Percentiles rank a stretch among this genome's conserved stretches.
phyloP scores from a whole-genome alignment of 2,113 vertebrate species.

The Ranitomeya variabilis region DNA sequence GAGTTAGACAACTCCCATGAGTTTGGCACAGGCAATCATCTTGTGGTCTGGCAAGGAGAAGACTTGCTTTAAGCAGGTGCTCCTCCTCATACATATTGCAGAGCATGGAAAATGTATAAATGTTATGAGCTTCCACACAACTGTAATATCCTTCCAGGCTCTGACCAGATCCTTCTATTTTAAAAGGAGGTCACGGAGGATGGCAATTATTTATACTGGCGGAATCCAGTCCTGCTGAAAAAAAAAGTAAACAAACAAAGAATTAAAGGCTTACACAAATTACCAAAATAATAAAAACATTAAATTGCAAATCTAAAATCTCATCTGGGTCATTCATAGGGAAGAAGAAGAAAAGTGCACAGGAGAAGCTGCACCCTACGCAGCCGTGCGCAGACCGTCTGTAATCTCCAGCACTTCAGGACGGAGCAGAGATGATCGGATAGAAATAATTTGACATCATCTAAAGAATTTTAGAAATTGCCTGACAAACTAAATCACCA shows the following conservation, averaged over 20 bases:
- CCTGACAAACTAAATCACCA: too few species aligned
- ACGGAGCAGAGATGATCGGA: too few species aligned
- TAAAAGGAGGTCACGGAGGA: conserved; percentile 51
- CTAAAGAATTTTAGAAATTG: too few species aligned
- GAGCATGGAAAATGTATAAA: conserved; percentile 59
- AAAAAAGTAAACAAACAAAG: not conserved
- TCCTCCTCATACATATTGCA: conserved; percentile 61
- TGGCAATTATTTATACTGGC: conserved; percentile 53
- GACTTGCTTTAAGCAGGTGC: conserved; percentile 64
- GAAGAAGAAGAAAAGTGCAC: not conserved
- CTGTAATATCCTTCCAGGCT: conserved; percentile 38
- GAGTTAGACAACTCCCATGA: conserved; percentile 63
- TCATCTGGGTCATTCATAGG: too few species aligned
- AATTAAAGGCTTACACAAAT: not conserved
- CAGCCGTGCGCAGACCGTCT: not conserved
- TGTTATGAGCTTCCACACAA: conserved; percentile 55
- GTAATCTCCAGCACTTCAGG: too few species aligned
- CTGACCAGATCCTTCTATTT: conserved; percentile 36
- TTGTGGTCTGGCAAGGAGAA: conserved; percentile 64
- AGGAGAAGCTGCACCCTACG: not conserved
- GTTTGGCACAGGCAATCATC: conserved; percentile 61
- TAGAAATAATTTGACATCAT: too few species aligned
- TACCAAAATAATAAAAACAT: not conserved
- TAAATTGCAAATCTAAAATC: not conserved
- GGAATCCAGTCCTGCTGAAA: not conserved